phyloP scores from a whole-genome alignment of 23 tunicate species.

The Styela clava region DNA sequence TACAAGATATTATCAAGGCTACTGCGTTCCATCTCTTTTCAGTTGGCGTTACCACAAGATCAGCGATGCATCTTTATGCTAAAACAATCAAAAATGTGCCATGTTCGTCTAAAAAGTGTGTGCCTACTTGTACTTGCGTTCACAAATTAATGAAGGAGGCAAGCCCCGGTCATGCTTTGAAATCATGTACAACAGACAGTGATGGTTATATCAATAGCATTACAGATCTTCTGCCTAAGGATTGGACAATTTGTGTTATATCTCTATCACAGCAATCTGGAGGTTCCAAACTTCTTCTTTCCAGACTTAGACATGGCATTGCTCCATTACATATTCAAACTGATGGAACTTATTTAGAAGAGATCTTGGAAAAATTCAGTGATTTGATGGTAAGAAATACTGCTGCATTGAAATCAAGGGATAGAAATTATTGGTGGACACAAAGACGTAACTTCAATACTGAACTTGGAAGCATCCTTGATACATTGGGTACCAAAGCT shows the following conservation, averaged over 20 bases:
- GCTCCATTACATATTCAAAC: constrained; percentile 9
- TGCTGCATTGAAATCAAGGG: constrained; percentile 16
- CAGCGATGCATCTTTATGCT: constrained; percentile 1
- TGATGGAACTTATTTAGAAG: background rate
- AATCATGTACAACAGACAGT: background rate
- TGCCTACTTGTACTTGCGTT: background rate
- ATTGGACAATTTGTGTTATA: constrained; percentile 18
- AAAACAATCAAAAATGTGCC: background rate
- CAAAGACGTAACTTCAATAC: constrained; percentile 10
- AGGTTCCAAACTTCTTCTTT: background rate
- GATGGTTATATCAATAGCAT: constrained; percentile 3
- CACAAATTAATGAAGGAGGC: background rate
- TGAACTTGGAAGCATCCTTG: background rate
- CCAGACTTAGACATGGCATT: background rate
- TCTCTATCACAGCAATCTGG: background rate
- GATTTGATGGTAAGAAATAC: constrained; percentile 21
- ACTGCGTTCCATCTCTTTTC: constrained; percentile 22
- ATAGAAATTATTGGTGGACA: constrained; percentile 24
- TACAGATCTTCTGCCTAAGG: background rate
- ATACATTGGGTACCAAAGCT: background rate
- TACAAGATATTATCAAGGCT: background rate
- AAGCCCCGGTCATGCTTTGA: background rate
- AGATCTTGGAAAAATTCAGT: background rate
- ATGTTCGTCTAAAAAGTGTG: too few species aligned
- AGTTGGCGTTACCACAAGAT: constrained; percentile 10